Conservation (phyloP, 2,888 invertebrate genomes). For the Meganola albula region DNA sequence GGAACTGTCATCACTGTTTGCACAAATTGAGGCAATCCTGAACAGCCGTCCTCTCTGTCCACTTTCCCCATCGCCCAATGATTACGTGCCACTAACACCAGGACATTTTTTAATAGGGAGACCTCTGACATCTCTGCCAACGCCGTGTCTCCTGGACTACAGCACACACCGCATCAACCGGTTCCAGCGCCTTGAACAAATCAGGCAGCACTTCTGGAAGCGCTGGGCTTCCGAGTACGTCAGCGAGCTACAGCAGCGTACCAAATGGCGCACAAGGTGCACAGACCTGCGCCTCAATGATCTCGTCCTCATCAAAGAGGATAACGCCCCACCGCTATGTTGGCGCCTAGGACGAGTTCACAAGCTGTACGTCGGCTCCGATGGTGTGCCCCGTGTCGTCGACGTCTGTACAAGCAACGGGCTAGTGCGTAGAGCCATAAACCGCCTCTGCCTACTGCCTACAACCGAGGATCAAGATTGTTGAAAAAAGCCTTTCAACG, state of each 20-base stretch:
- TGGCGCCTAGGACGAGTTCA: no score
- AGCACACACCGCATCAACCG: neutral
- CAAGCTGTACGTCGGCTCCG: no score
- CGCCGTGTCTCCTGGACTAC: neutral
- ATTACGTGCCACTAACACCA: neutral
- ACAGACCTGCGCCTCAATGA: no score
- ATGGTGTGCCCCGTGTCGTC: no score
- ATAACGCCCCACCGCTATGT: no score
- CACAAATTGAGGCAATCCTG: conserved; percentile 9
- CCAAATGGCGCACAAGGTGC: conserved; percentile 5
- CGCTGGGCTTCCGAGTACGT: conserved; percentile 11
- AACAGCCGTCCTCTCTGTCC: conserved; percentile 4
- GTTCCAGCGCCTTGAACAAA: neutral
- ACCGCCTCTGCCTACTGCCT: no score
- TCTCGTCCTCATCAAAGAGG: no score
- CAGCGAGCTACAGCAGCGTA: conserved; percentile 2
- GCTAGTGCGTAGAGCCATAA: no score
- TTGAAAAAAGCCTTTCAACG: no score
- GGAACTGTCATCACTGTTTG: conserved; percentile 5
- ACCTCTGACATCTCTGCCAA: conserved; percentile 1
- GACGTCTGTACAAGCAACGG: no score
- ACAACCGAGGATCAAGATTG: no score
- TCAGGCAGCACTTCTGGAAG: conserved; percentile 12
- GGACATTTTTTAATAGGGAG: conserved; percentile 6
- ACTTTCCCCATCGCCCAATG: neutral